These are phyloP conservation scores for Oryzias javanicus DNA, from an alignment of 2,113 vertebrate species.

Conservation along the genomic window DNA sequence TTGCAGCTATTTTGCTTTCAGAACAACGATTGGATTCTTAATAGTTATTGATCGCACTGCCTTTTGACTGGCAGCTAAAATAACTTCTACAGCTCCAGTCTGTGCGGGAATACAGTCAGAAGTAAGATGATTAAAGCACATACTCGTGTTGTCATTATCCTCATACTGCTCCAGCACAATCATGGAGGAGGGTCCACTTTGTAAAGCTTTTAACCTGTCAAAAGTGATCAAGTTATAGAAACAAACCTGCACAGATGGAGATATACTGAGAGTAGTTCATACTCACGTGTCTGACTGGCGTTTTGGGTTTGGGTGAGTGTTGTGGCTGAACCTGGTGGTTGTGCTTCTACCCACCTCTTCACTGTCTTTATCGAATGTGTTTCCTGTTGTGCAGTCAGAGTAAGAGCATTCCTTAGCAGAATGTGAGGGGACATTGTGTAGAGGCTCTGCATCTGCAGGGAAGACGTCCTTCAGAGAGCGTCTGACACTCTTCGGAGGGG, in stretches of 20 bases:
- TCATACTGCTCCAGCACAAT: constrained; percentile 50
- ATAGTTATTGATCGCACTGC: too few species aligned
- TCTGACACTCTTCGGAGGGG: constrained; percentile 45
- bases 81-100: too few species aligned
- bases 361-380: not conserved
- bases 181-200: constrained; percentile 71
- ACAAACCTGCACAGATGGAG: not conserved
- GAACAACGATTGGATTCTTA: too few species aligned
- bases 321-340: not conserved
- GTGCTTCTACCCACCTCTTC: not conserved
- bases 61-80: too few species aligned
- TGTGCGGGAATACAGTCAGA: too few species aligned
- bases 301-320: not conserved
- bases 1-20: too few species aligned
- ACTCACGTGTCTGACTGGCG: constrained; percentile 35
- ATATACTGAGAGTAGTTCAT: not conserved
- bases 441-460: not conserved
- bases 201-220: constrained; percentile 46
- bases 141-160: constrained; percentile 44
- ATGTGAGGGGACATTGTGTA: not conserved
- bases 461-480: constrained; percentile 55
- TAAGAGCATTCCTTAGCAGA: not conserved
- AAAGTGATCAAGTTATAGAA: not conserved
- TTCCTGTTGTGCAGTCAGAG: not conserved
- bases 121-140: constrained; percentile 6